These are phyloP conservation scores for Apamea crenata DNA, from an alignment of 2,888 invertebrate species.

Conservation along the genomic window DNA sequence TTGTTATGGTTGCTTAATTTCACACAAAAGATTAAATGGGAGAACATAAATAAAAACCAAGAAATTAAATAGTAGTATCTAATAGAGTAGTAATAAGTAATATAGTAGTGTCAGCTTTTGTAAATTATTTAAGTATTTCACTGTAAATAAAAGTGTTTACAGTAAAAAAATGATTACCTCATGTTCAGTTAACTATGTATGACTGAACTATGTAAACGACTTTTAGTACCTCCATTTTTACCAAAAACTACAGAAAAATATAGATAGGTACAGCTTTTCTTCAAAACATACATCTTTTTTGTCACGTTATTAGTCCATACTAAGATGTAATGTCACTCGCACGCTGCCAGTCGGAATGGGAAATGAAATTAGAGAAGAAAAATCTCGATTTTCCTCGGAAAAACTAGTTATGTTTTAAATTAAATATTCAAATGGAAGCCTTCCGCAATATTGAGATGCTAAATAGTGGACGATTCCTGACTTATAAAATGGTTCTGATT, in stretches of 20 bases:
- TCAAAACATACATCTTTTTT: not conserved
- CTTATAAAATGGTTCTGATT: slow-evolving; percentile 22
- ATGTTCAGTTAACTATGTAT: not conserved
- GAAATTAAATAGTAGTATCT: not conserved
- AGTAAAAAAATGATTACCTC: not conserved
- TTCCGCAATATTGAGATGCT: slow-evolving; percentile 9
- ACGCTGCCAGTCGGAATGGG: slow-evolving; percentile 7
- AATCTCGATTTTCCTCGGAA: not conserved
- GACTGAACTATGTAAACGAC: not conserved
- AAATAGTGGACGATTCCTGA: slow-evolving; percentile 32
- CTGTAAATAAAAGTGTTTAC: not conserved
- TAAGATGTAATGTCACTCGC: not conserved
- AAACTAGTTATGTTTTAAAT: slow-evolving; percentile 31
- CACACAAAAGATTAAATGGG: not conserved
- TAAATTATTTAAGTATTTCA: not conserved
- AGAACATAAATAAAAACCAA: not conserved
- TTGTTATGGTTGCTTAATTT: not conserved
- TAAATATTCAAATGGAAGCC: slow-evolving; percentile 43
- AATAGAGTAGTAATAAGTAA: not conserved
- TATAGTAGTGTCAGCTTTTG: not conserved
- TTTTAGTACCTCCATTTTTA: not conserved
- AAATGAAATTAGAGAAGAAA: slow-evolving; percentile 18
- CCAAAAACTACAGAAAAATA: not conserved
- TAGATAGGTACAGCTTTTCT: not conserved
- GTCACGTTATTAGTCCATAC: not conserved